Base-by-base conservation (phyloP, 1,140 invertebrate genomes). In the Bombyx mori region DNA sequence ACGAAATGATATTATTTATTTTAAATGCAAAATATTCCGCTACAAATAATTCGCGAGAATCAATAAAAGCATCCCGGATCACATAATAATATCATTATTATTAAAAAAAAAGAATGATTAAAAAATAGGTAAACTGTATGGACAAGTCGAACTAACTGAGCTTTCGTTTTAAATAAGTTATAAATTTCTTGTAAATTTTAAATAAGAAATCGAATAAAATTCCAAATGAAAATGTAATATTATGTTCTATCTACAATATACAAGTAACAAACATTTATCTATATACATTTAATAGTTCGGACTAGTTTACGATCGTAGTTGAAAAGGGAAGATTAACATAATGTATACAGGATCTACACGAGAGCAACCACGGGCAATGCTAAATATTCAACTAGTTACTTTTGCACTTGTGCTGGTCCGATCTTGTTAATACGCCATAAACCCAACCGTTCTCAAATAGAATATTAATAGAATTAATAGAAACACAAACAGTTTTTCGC, bases 261-360 rank as follows among this genome's bases (percentile, higher is more conserved):
- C 83, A 86, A 76, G 76, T 87, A 87, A 87, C 82, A 84, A 87
- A 87, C 76, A 87, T 84, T 77, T 87, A 85, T 80, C 77, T 87
- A 82, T 87, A 66, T 84, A 87, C 81, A 87, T 76, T 81, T 78
- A 84, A 60, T 75, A 80, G 72, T 75, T 82, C 77, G 77, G 84
- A 87, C 84, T 87, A 87, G 84, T 83, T 82, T 72, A 74, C 72
- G 68, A 77, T 83, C 61, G 70, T 81, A 78, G 74, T 82, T 74
- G 72, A 84, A 82, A 77, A 66, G 65, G 66, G 63, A 67, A 35
- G 26, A 35, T 35, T 35, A 79, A 81, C 76, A 80, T 75, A 82
- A 74, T 76, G 26, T 35, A 35, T 35, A 35, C 26, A 35, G 26
- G 26, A 5, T 35, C 26, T 35, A 35, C 26, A 35, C 26, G 26